Conservation (phyloP, 2,113 vertebrate species). For the Lamprologus speciosus region DNA sequence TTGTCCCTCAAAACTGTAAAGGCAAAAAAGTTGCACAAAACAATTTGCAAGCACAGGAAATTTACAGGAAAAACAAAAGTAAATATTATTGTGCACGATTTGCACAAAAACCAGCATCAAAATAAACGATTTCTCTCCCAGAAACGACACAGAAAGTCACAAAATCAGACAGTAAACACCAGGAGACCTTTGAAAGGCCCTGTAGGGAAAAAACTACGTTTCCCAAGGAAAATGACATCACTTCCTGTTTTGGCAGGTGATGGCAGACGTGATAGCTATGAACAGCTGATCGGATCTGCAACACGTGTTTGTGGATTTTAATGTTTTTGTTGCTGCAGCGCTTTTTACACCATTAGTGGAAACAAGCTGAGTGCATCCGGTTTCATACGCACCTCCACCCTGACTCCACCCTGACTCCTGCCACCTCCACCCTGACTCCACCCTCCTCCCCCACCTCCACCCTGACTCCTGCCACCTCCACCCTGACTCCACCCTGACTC, state of each 20-base stretch:
- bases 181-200: background rate
- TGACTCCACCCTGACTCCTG: background rate
- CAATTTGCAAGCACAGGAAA: background rate
- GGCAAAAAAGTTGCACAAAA: background rate
- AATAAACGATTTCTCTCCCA: background rate
- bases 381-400: background rate
- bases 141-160: background rate
- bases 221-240: background rate
- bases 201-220: accelerated
- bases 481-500: too few species aligned
- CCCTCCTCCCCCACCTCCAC: too few species aligned
- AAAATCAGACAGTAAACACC: background rate
- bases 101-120: background rate
- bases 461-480: accelerated
- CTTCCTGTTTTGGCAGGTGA: background rate
- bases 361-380: background rate
- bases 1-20: background rate
- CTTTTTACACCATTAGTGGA: background rate
- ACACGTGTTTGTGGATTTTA: accelerated
- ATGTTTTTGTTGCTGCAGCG: background rate
- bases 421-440: background rate
- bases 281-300: background rate
- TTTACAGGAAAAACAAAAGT: background rate
- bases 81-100: background rate
- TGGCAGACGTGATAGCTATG: background rate